These are phyloP conservation scores for Ypsolopha sequella DNA, from an alignment of 2,888 invertebrate genomes.

Conservation along the genomic window DNA sequence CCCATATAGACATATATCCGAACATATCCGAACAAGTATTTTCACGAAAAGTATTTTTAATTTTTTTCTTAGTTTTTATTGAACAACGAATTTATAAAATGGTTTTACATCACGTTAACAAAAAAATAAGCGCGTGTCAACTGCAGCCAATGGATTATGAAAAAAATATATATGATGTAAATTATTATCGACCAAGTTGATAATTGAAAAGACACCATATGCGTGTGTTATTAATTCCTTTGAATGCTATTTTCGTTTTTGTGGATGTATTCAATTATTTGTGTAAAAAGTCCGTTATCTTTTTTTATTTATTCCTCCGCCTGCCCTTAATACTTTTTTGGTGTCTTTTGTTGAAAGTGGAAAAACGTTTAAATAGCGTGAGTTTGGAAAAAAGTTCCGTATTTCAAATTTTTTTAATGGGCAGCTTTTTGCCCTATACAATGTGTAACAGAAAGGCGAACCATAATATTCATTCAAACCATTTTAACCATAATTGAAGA, in stretches of 20 bases:
- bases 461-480: no score
- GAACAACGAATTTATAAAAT: background rate
- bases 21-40: no score
- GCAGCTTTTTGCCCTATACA: no score
- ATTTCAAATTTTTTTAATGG: no score
- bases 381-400: no score
- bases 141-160: background rate
- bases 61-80: background rate
- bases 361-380: no score
- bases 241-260: conserved; percentile 39
- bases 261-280: conserved; percentile 44
- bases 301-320: conserved; percentile 12
- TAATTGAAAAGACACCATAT: conserved; percentile 33
- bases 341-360: no score
- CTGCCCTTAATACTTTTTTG: background rate
- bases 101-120: background rate
- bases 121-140: background rate
- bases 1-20: no score
- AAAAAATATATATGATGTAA: conserved; percentile 12
- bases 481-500: no score
- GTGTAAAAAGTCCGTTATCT: conserved; percentile 31
- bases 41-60: no score
- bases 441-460: no score
- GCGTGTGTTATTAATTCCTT: conserved; percentile 35
- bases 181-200: conserved; percentile 23